Evolutionary conservation across 2,113 vertebrate genomes (phyloP), one percentile per base, ranked within the genome.

Genomic region (Phoxinus phoxinus): DNA sequence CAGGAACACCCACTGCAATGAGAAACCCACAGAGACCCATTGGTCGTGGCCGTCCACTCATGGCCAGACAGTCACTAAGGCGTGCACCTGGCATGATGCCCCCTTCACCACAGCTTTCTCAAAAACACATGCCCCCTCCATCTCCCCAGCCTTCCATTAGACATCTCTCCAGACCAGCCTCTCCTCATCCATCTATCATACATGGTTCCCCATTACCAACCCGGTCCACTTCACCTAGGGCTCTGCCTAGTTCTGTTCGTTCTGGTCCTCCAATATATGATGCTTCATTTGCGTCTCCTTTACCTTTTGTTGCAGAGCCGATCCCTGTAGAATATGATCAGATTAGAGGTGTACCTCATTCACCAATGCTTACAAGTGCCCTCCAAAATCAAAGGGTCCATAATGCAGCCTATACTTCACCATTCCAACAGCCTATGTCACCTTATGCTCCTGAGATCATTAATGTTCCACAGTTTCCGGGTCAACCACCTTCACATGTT

Each of bases 41-140:
- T 44, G 94, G 92, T 53, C 90, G 94, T 77, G 95, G 94, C 30
- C 95, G 93, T 17, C 93, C 94, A 13, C 89, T 95, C 0, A 91
- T 93, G 80, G 91, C 85, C 27, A 91, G 87, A 48, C 93, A 93
- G 51, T 93, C 94, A 17, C 46, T 92, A 37, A 90, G 93, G 80
- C 84, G 10, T 69, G 35, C 53, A 67, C 89, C 85, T 59, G 91
- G 92, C 48, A 92, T 91, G 89, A 85, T 88, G 53, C 88, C 87
- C 1, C 73, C 85, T 56, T 95, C 94, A 74, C 93, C 94, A 75
- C 94, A 95, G 75, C 88, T 85, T 69, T 94, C 92, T 15, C 79
- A 94, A 51, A 95, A 94, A 89, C 88, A 92, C 46, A 93, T 91
- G 86, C 71, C 86, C 11, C 89, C 84, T 56, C 87, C 88, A 71